Evolutionary conservation across 2,888 invertebrate genomes (phyloP).

Genomic region (Acleris sparsana): DNA sequence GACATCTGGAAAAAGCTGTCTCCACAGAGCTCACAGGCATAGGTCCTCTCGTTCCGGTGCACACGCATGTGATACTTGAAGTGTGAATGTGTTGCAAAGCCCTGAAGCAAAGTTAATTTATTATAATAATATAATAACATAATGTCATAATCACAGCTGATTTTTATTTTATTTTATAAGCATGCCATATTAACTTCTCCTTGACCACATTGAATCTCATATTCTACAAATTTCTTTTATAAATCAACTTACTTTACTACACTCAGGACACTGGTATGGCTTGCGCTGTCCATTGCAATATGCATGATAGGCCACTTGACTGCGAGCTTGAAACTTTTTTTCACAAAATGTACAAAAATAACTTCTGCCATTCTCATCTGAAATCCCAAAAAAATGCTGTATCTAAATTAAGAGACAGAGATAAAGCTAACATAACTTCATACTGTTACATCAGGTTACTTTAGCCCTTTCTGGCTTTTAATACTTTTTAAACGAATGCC

Average conservation of each 20-base stretch:
- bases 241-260: conserved; percentile 58
- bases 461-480: too few relatives aligned
- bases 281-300: conserved; percentile 84
- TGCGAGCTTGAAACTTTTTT: conserved; percentile 87
- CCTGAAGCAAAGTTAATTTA: conserved; percentile 62
- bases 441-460: too few relatives aligned
- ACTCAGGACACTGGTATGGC: conserved; percentile 75
- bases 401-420: not conserved
- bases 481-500: too few relatives aligned
- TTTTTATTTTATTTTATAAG: too few relatives aligned
- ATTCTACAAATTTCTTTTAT: too few relatives aligned
- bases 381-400: conserved; percentile 40
- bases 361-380: conserved; percentile 75
- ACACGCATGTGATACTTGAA: conserved; percentile 88
- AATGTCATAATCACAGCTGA: too few relatives aligned
- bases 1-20: conserved; percentile 88
- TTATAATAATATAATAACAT: not conserved
- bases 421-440: too few relatives aligned
- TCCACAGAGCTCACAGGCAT: conserved; percentile 85
- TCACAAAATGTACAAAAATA: conserved; percentile 87
- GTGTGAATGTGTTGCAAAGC: conserved; percentile 88
- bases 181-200: too few relatives aligned
- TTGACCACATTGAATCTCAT: too few relatives aligned
- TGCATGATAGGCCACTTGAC: conserved; percentile 86
- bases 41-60: conserved; percentile 85